Conservation (phyloP, 2,113 vertebrate species). For the Gambusia holbrooki region DNA sequence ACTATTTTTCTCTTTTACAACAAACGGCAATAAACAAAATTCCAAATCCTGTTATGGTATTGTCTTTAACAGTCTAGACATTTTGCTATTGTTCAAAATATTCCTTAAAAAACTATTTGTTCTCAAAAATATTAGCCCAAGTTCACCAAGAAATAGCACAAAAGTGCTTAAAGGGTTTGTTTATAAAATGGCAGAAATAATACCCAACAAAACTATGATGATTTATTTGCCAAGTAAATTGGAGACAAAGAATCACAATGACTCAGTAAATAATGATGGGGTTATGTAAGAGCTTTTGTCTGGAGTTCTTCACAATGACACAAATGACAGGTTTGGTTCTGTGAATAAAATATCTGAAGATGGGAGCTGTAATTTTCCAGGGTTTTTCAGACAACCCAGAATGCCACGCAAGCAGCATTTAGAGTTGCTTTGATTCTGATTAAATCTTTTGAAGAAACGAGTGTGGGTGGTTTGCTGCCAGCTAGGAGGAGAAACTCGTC, state of each 20-base stretch:
- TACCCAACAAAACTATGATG: background rate
- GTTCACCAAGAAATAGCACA: background rate
- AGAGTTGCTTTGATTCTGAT: background rate
- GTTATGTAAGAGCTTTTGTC: background rate
- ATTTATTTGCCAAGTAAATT: background rate
- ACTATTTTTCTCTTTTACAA: too few relatives aligned
- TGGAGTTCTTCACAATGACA: background rate
- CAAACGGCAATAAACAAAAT: too few relatives aligned
- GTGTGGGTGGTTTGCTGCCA: background rate
- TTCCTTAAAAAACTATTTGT: too few relatives aligned
- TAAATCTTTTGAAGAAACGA: background rate
- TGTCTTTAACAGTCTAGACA: too few relatives aligned
- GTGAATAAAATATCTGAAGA: background rate
- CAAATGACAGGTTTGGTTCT: conserved; percentile 1
- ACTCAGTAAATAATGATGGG: background rate
- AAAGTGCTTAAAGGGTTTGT: background rate
- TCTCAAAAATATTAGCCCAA: too few relatives aligned
- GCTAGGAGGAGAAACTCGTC: too few relatives aligned
- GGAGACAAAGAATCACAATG: background rate
- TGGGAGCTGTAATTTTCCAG: conserved; percentile 3
- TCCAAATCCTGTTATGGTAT: too few relatives aligned
- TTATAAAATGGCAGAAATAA: background rate
- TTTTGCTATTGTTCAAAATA: too few relatives aligned
- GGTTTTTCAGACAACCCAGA: background rate
- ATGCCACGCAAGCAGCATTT: conserved; percentile 61